Conservation (phyloP, 2,113 vertebrate genomes). For the Anas platyrhynchos region DNA sequence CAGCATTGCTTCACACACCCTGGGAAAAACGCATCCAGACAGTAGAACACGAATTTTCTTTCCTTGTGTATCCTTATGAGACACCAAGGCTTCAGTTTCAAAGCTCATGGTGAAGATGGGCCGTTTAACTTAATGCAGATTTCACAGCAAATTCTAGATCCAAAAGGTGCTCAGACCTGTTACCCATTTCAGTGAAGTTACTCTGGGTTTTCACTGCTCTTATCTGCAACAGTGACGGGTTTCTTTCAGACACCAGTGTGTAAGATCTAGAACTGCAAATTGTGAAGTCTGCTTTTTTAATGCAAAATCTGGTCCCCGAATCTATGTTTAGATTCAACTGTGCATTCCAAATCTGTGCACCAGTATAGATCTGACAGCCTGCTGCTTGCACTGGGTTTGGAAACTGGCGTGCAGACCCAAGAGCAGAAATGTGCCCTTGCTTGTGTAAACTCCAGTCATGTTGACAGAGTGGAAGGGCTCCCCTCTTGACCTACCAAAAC, state of each 20-base stretch:
- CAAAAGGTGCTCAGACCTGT: not conserved
- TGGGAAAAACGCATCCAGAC: constrained; percentile 41
- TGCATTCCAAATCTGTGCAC: not conserved
- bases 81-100: not conserved
- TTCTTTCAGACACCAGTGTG: not conserved
- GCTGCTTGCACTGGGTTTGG: not conserved
- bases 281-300: not conserved
- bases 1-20: constrained; percentile 21
- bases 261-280: not conserved
- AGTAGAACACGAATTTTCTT: not conserved
- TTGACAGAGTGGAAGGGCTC: constrained; percentile 23
- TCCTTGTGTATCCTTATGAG: not conserved
- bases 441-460: not conserved
- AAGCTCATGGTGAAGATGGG: not conserved
- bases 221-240: not conserved
- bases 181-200: not conserved
- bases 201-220: not conserved
- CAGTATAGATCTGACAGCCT: not conserved
- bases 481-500: constrained; percentile 1
- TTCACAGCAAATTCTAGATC: not conserved
- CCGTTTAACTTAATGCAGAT: not conserved
- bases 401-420: not conserved
- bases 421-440: not conserved
- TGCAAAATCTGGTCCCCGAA: not conserved
- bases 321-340: not conserved